Conservation (phyloP, 2,797 vertebrate genomes). For the Onychomys leucogaster region DNA sequence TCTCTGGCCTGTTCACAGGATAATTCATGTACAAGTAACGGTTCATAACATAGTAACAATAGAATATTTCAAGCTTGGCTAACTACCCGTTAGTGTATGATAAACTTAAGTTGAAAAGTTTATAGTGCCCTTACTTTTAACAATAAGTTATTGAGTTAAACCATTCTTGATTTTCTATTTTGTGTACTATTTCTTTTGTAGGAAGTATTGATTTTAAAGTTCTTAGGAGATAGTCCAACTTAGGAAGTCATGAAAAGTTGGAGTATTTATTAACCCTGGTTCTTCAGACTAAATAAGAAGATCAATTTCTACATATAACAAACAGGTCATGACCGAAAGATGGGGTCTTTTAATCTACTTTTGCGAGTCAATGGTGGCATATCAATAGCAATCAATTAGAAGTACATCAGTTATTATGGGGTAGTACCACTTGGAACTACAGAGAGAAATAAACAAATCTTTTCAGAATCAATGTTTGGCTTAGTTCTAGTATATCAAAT, state of each 20-base stretch:
- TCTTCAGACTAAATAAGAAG: background rate
- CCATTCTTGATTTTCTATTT: background rate
- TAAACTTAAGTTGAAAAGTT: background rate
- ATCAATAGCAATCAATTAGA: background rate
- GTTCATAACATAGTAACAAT: constrained; percentile 24
- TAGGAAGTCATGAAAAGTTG: background rate
- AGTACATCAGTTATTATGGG: background rate
- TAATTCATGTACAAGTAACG: constrained; percentile 2
- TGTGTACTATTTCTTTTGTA: background rate
- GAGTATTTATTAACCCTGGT: background rate
- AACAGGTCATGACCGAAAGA: background rate
- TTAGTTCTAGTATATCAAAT: background rate
- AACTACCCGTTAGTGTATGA: background rate
- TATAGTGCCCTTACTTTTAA: background rate
- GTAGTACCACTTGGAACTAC: background rate
- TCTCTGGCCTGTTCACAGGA: constrained; percentile 11
- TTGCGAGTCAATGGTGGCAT: background rate
- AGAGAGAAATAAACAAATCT: background rate
- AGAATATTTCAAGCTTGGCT: background rate
- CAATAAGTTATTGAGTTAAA: background rate
- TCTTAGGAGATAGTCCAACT: background rate
- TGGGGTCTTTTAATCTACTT: background rate
- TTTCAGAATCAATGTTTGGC: background rate
- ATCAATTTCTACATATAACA: background rate
- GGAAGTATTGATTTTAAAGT: constrained; percentile 27